Conservation (phyloP, 2,888 invertebrate genomes). For the Ophioninae sp. region DNA sequence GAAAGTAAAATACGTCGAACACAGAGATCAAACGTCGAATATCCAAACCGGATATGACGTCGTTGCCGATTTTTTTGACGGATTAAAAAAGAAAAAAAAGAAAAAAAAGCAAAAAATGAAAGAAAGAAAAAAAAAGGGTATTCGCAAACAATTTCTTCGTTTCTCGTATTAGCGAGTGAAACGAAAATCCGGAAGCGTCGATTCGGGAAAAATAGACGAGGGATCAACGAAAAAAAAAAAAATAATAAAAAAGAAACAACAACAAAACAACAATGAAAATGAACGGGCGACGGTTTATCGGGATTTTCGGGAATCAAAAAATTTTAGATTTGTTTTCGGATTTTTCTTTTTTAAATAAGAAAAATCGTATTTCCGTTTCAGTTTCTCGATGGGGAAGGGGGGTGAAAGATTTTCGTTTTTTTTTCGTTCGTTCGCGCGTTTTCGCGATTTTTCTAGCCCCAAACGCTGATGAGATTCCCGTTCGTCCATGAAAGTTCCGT, state of each 20-base stretch:
- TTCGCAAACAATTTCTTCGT: not conserved
- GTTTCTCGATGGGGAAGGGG: not conserved
- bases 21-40: not conserved
- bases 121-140: not conserved
- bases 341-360: not conserved
- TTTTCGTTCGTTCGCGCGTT: too few species aligned
- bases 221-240: not conserved
- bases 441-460: not conserved
- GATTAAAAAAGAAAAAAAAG: not conserved
- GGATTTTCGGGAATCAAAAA: not conserved
- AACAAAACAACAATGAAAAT: too few species aligned
- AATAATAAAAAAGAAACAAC: too few species aligned
- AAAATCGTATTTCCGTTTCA: not conserved
- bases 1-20: conserved; percentile 12
- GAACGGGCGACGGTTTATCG: not conserved
- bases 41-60: not conserved
- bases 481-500: conserved; percentile 49
- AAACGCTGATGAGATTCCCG: conserved; percentile 44
- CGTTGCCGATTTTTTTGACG: too few species aligned
- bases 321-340: not conserved
- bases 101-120: not conserved
- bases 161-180: not conserved
- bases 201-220: not conserved
- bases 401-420: not conserved
- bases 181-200: not conserved